Conservation (phyloP, 2,888 invertebrate species). For the Poecilus cupreus region DNA sequence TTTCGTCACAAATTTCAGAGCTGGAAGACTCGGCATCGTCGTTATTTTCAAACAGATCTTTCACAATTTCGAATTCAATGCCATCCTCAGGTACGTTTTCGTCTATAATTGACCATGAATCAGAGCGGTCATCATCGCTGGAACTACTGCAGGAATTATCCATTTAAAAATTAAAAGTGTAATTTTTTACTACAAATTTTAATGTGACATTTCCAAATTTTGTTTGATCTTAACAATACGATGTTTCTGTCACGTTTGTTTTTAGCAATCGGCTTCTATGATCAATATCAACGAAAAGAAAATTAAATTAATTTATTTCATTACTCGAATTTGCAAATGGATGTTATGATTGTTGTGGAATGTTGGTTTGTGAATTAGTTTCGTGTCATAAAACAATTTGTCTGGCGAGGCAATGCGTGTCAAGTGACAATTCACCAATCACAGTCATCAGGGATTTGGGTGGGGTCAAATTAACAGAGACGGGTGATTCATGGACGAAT, state of each 20-base stretch:
- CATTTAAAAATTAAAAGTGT: not conserved
- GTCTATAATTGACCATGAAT: slow-evolving; percentile 17
- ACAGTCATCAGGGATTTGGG: not conserved
- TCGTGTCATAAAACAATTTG: not conserved
- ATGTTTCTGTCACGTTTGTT: not conserved
- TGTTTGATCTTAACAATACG: slow-evolving; percentile 7
- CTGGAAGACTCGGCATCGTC: not conserved
- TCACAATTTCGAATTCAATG: slow-evolving; percentile 44
- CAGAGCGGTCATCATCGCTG: slow-evolving; percentile 12
- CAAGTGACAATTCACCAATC: slow-evolving; percentile 18
- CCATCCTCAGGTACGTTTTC: slow-evolving; percentile 8
- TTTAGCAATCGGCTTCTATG: not conserved
- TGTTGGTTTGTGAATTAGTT: not conserved
- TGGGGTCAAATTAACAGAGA: slow-evolving; percentile 3
- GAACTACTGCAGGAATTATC: not conserved
- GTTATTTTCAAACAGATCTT: slow-evolving; percentile 32
- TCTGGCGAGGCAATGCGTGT: slow-evolving; percentile 3
- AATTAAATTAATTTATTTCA: not conserved
- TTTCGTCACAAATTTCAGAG: not conserved
- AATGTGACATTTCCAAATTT: slow-evolving; percentile 21
- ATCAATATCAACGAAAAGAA: not conserved
- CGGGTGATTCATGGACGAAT: not conserved
- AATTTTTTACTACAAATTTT: slow-evolving; percentile 26
- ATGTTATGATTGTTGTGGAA: not conserved
- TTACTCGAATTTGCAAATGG: not conserved